Conservation (phyloP, 2,113 vertebrate genomes). For the Pterophyllum scalare region DNA sequence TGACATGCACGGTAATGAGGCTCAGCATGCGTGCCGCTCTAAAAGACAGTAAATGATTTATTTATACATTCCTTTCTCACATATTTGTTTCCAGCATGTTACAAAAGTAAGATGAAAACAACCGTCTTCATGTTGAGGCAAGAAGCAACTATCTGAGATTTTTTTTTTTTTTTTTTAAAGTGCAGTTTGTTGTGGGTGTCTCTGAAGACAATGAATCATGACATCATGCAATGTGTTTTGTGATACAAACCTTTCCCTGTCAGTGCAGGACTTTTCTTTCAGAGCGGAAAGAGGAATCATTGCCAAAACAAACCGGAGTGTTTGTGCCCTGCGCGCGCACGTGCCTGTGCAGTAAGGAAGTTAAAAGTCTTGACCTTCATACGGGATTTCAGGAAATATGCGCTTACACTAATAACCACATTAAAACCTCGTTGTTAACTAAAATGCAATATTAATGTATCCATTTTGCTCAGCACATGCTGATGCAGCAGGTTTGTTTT, state of each 20-base stretch:
- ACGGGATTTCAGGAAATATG: slow-evolving; percentile 26
- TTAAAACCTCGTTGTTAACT: not conserved
- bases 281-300: slow-evolving; percentile 39
- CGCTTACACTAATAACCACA: slow-evolving; percentile 22
- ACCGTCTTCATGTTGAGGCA: slow-evolving; percentile 62
- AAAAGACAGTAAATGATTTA: slow-evolving; percentile 74
- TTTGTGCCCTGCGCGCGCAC: slow-evolving; percentile 39
- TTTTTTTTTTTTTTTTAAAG: slow-evolving; percentile 55
- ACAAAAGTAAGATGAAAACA: slow-evolving; percentile 71
- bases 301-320: slow-evolving; percentile 64
- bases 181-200: slow-evolving; percentile 73
- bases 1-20: slow-evolving; percentile 70
- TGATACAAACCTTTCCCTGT: slow-evolving; percentile 72
- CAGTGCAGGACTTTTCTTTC: slow-evolving; percentile 61
- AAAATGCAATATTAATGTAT: not conserved
- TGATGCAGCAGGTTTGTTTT: not conserved
- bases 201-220: slow-evolving; percentile 72
- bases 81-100: slow-evolving; percentile 71
- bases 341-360: slow-evolving; percentile 45
- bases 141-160: slow-evolving; percentile 56
- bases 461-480: not conserved
- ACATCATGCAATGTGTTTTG: slow-evolving; percentile 74
- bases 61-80: slow-evolving; percentile 72
- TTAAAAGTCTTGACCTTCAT: slow-evolving; percentile 62
- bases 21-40: slow-evolving; percentile 54